Base-by-base conservation (phyloP, 2,888 invertebrate genomes). In the Steromphala cineraria region DNA sequence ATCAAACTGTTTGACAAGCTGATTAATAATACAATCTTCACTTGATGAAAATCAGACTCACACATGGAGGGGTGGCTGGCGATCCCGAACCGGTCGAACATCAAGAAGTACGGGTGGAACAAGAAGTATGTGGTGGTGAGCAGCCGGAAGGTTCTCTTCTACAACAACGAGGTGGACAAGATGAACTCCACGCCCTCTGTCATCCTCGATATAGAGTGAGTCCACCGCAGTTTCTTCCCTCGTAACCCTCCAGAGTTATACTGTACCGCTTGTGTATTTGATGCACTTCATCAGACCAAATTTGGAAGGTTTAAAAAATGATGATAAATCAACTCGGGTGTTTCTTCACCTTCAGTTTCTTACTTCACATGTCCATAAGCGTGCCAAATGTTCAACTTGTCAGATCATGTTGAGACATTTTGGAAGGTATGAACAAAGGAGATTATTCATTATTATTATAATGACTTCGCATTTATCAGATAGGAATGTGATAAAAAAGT, bases 41-140 rank as follows among this genome's bases (percentile, higher is more conserved):
- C 46, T 5, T 10, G 1, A 46, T 83, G 28, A 80, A n/a, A n/a
- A 76, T 74, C 87, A 86, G 90, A 89, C 78, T 87, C 86, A 56
- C 92, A 95, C 83, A 96, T 99, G 89, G 99, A 99, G 94, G 99
- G 99, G 81, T 99, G 98, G 98, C 95, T 99, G 82, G 97, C 97
- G 78, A 96, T 98, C 90, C 99, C 99, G 79, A 97, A 97, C 93
- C 98, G 98, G 92, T 98, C 98, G 94, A 99, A 99, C 94, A 98
- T 98, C 87, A 96, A 97, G 86, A 95, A 98, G 83, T 98, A 98
- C 93, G 98, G 98, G 76, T 99, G 99, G 99, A 97, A 97, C 94
- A 97, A 97, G 92, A 98, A 98, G 94, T 99, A 97, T 93, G 98
- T 99, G 67, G 98, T 99, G 67, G 98, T 99, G 75, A 98, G 98